These are phyloP conservation scores for Ostrea edulis DNA, from an alignment of 1,140 invertebrate species.

Conservation along the genomic window DNA sequence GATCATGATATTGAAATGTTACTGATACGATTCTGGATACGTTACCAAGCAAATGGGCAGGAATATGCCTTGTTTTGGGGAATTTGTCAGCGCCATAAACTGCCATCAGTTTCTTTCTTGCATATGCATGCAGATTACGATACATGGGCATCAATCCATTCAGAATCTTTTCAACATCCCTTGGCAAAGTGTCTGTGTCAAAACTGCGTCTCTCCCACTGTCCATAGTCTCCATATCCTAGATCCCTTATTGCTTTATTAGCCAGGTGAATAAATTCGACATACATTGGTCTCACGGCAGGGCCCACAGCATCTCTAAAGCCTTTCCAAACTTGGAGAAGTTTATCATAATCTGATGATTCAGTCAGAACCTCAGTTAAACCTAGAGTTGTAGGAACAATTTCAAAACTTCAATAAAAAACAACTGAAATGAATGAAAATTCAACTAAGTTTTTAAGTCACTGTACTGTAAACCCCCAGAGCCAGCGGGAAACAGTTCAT, in stretches of 20 bases:
- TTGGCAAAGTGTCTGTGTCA: constrained; percentile 75
- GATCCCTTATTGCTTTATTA: constrained; percentile 88
- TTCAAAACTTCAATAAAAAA: too few relatives aligned
- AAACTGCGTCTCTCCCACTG: constrained; percentile 71
- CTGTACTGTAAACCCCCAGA: too few relatives aligned
- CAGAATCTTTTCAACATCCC: constrained; percentile 90
- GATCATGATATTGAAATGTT: too few relatives aligned
- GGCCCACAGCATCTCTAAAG: constrained; percentile 88
- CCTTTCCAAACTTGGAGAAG: constrained; percentile 83
- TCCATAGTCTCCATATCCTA: constrained; percentile 82
- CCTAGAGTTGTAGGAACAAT: constrained; percentile 52
- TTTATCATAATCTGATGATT: constrained; percentile 64
- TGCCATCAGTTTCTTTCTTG: constrained; percentile 89
- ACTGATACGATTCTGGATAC: too few relatives aligned
- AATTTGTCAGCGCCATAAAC: constrained; percentile 76
- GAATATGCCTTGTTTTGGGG: constrained; percentile 76
- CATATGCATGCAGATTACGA: constrained; percentile 92
- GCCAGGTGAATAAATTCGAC: constrained; percentile 88
- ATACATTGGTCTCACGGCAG: constrained; percentile 87
- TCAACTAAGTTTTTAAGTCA: too few relatives aligned
- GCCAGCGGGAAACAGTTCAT: too few relatives aligned
- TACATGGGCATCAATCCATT: constrained; percentile 92
- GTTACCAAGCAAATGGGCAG: constrained; percentile 82
- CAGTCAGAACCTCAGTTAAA: constrained; percentile 66
- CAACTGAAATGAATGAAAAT: too few relatives aligned